A percentile compares a stretch with the other conserved stretches of the same genome.
phyloP scores from a whole-genome alignment of 2,113 vertebrate genomes.

The Podarcis raffonei region DNA sequence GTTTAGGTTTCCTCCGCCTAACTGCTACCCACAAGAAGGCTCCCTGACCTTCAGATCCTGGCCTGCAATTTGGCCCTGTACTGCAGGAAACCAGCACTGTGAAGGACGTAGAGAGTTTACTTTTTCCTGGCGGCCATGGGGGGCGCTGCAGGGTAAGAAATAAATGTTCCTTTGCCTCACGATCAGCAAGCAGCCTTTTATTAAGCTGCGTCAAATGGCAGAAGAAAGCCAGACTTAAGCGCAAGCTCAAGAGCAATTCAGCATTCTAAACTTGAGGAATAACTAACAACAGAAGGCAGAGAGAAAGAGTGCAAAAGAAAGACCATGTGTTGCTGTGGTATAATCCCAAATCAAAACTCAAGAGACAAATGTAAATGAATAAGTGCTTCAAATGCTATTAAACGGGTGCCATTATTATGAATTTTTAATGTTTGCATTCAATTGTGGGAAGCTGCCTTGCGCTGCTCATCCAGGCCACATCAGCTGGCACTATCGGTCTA shows the following conservation, averaged over 20 bases:
- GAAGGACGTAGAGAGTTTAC: neutral
- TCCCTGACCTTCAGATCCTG: neutral
- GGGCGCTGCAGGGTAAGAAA: conserved; percentile 70
- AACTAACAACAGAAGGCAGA: conserved; percentile 2
- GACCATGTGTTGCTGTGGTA: neutral
- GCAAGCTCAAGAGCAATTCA: conserved; percentile 44
- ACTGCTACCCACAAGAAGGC: neutral
- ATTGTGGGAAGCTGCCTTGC: conserved; percentile 3
- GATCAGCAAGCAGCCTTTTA: neutral
- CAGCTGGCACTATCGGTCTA: neutral
- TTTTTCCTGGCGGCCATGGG: conserved; percentile 50
- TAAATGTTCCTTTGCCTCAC: neutral
- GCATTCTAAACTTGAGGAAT: conserved; percentile 29
- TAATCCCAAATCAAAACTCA: conserved; percentile 26
- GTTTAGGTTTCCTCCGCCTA: neutral
- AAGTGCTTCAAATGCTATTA: conserved; percentile 17
- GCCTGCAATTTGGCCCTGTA: neutral
- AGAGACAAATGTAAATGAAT: neutral
- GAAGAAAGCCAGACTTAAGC: conserved; percentile 49
- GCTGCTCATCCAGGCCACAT: neutral
- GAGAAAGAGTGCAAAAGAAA: neutral
- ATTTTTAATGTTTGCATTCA: conserved; percentile 24
- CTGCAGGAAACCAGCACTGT: neutral
- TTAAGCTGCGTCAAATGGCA: conserved; percentile 42
- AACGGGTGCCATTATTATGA: conserved; percentile 17